Evolutionary conservation across 2,113 vertebrate genomes (phyloP).

Genomic region (Solea solea): DNA sequence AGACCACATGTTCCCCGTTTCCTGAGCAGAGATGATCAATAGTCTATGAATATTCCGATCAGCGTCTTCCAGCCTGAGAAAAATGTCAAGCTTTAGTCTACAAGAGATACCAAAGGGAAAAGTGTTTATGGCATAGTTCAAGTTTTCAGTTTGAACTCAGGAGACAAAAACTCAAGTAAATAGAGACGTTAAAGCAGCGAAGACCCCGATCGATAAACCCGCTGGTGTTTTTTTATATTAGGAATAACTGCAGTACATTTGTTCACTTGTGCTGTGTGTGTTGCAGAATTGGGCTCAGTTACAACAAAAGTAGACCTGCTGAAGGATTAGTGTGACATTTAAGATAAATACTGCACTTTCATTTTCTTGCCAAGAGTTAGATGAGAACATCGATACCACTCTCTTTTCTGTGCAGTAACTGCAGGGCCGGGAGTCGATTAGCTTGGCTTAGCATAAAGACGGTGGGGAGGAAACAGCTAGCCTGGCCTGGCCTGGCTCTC

Average conservation of each 20-base stretch:
- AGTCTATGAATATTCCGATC: constrained; percentile 78
- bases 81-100: constrained; percentile 54
- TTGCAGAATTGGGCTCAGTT: neutral
- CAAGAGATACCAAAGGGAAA: constrained; percentile 23
- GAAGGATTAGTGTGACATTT: neutral
- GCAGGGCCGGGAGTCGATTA: neutral
- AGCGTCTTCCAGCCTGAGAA: constrained; percentile 44
- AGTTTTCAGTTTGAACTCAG: too few species aligned
- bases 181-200: neutral
- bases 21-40: constrained; percentile 60
- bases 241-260: neutral
- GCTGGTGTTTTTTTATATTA: neutral
- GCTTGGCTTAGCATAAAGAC: neutral
- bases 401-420: constrained; percentile 2
- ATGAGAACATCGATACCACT: constrained; percentile 16
- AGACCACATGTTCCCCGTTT: constrained; percentile 34
- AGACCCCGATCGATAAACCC: neutral
- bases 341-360: neutral
- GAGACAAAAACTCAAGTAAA: constrained; percentile 5
- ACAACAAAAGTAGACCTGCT: neutral
- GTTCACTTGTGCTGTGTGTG: neutral
- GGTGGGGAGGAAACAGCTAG: neutral
- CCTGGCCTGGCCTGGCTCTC: neutral
- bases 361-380: neutral
- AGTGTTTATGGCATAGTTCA: too few species aligned